Evolutionary conservation across 2,797 vertebrate species (phyloP), one percentile per base, ranked within the genome.

Genomic region (Coracias cyanogaster): DNA sequence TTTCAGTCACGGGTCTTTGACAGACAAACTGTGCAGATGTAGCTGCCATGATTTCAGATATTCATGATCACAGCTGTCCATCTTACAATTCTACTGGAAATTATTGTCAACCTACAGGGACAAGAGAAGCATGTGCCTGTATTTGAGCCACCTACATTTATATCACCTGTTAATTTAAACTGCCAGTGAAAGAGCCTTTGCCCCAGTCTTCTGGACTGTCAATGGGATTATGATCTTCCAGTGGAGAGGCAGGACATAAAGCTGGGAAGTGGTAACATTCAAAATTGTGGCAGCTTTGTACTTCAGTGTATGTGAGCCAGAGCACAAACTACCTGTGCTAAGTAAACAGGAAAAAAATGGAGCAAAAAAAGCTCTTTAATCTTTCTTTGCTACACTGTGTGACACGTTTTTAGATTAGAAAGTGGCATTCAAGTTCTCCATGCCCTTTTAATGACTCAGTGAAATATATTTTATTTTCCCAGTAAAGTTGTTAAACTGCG

Each of bases 11-110:
- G 94, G 82, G 64, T 64, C 95, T 93, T 82, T 48, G 89, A 72
- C 93, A 87, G 84, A 93, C 74, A 29, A 86, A 55, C 86, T 91
- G 76, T 95, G 94, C 95, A 93, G 94, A 70, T 82, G 93, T 21
- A 25, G 1, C 58, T 92, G 95, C 96, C 86, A 48, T 41, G 62
- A 84, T 92, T 95, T 86, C 25, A 3, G 90, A 86, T 86, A 79
- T 80, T 90, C 77, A n/a, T 79, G 86, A 73, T 93, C 91, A 61
- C 95, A 94, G 95, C 95, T 95, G 93, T 94, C 93, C 88, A 37
- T 73, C 88, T 77, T 12, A 39, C 73, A 58, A 2, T 62, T 62
- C 90, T 92, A 90, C 64, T 93, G 88, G 93, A 96, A 93, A 95
- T 89, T 70, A 41, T 80, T 89, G 90, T 41, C 95, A 93, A 28